Conservation (phyloP, 1,140 invertebrate species). For the Kradibia gibbosae region DNA sequence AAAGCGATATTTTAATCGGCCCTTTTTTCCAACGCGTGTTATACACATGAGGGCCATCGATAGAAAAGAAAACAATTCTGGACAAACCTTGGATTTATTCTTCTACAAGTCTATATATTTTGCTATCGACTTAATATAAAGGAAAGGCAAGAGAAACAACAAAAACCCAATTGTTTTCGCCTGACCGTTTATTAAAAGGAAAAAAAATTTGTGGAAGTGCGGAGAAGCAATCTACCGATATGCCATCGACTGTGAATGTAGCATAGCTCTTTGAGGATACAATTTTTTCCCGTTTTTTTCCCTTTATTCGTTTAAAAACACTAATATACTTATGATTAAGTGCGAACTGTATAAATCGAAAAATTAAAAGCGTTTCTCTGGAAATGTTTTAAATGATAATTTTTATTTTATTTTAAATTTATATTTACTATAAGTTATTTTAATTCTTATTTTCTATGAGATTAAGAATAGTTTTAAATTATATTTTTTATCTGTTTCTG, state of each 20-base stretch:
- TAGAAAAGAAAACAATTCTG: slow-evolving; percentile 1
- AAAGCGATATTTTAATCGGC: slow-evolving; percentile 3
- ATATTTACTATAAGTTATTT: too few species aligned
- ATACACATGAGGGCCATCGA: neutral
- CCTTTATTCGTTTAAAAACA: too few species aligned
- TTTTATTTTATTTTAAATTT: too few species aligned
- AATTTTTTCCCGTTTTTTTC: neutral
- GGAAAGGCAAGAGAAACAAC: slow-evolving; percentile 14
- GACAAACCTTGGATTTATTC: neutral
- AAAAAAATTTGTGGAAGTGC: neutral
- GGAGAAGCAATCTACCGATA: slow-evolving; percentile 39
- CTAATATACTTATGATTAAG: too few species aligned
- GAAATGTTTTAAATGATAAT: too few species aligned
- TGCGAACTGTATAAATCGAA: too few species aligned
- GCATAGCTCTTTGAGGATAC: neutral
- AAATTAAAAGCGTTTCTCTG: too few species aligned
- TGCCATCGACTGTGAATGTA: neutral
- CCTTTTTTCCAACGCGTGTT: neutral
- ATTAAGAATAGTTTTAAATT: too few species aligned
- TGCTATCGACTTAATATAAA: neutral
- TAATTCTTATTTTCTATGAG: too few species aligned
- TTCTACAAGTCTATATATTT: neutral
- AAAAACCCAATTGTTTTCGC: slow-evolving; percentile 48
- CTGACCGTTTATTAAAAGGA: slow-evolving; percentile 21
- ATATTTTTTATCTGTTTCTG: too few species aligned